Conservation (phyloP, 2,888 invertebrate species). For the Drosophila tripunctata region DNA sequence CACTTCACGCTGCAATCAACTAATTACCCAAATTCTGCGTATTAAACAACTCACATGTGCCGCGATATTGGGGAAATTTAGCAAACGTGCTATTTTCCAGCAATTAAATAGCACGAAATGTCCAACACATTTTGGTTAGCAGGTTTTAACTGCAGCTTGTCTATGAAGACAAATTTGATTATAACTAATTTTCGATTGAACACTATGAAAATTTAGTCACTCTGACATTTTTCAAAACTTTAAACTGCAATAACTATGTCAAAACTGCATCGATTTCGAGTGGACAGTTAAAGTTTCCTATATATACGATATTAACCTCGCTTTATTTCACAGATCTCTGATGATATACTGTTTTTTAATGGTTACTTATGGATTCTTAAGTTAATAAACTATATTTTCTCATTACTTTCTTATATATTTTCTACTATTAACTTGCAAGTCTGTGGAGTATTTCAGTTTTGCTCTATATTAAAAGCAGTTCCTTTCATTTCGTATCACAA, state of each 20-base stretch:
- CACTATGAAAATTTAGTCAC: too few species aligned
- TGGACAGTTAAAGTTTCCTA: too few species aligned
- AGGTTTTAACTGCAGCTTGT: not conserved
- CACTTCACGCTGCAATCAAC: slow-evolving; percentile 3
- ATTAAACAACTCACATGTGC: slow-evolving; percentile 23
- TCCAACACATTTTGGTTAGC: not conserved
- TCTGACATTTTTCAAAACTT: too few species aligned
- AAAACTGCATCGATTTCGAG: too few species aligned
- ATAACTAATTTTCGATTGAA: too few species aligned
- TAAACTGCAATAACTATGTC: too few species aligned
- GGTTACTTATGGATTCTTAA: too few species aligned
- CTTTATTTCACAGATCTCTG: too few species aligned
- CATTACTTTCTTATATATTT: not conserved
- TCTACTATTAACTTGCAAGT: not conserved
- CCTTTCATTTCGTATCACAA: not conserved
- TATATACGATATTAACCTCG: too few species aligned
- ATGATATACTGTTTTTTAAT: too few species aligned
- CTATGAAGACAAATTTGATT: too few species aligned
- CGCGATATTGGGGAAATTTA: not conserved
- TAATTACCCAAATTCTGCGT: slow-evolving; percentile 28
- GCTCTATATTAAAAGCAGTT: not conserved
- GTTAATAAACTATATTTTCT: too few species aligned
- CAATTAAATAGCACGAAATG: slow-evolving; percentile 3
- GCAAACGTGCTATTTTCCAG: slow-evolving; percentile 9
- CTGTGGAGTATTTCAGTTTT: not conserved